These are phyloP conservation scores for Ctenochaetus hawaiiensis DNA, from an alignment of 2,797 vertebrate genomes.

Conservation along the genomic window DNA sequence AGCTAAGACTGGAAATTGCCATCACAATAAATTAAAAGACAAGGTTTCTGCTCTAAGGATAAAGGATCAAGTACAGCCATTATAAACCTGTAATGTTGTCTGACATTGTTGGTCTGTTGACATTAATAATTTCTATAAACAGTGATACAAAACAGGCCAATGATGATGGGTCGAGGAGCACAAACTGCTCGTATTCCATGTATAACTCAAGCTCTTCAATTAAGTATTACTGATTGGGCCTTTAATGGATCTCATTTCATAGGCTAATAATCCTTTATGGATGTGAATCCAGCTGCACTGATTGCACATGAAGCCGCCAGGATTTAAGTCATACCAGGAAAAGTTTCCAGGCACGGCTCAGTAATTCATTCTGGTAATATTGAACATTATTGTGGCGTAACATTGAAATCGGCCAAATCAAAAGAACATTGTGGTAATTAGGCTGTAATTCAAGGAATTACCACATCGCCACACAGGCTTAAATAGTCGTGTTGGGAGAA, in stretches of 20 bases:
- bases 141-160: slow-evolving; percentile 39
- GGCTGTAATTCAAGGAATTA: slow-evolving; percentile 98
- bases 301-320: slow-evolving; percentile 60
- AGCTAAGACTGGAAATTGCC: background rate
- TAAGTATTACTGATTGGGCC: slow-evolving; percentile 75
- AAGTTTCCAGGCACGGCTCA: slow-evolving; percentile 84
- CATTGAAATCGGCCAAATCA: slow-evolving; percentile 99
- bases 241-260: slow-evolving; percentile 78
- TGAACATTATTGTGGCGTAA: slow-evolving; percentile 87
- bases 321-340: slow-evolving; percentile 76
- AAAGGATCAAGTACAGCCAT: slow-evolving; percentile 8
- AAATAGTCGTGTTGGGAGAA: slow-evolving; percentile 98
- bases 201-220: slow-evolving; percentile 66
- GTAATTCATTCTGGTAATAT: slow-evolving; percentile 86
- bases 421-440: slow-evolving; percentile 99
- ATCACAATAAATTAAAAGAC: slow-evolving; percentile 7
- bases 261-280: slow-evolving; percentile 78
- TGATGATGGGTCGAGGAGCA: slow-evolving; percentile 48
- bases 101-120: slow-evolving; percentile 33
- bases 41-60: background rate
- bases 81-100: slow-evolving; percentile 3
- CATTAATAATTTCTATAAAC: slow-evolving; percentile 31
- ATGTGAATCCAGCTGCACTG: slow-evolving; percentile 74
- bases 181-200: slow-evolving; percentile 57
- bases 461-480: slow-evolving; percentile 96